phyloP scores from a whole-genome alignment of 2,888 invertebrate species.

The Poecilobothrus nobilitatus region DNA sequence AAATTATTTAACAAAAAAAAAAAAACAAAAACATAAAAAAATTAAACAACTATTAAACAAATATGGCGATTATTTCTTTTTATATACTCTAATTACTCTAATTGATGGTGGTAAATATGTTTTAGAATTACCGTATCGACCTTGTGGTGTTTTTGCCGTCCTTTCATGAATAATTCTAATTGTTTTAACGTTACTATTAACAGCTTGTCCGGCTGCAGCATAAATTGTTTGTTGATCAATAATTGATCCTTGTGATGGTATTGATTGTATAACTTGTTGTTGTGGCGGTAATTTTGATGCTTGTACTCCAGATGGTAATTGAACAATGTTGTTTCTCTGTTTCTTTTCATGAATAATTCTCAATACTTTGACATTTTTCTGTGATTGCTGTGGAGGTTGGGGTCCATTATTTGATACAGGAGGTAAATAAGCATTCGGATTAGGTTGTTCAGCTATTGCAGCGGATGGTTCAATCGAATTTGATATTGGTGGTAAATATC shows the following conservation, averaged over 20 bases:
- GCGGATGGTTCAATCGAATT: not conserved
- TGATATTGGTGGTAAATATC: not conserved
- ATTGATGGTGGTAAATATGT: slow-evolving; percentile 4
- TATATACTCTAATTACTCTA: not conserved
- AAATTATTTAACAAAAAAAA: too few relatives aligned
- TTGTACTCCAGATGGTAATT: not conserved
- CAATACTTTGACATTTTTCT: not conserved
- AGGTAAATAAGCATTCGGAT: not conserved
- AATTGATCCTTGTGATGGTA: not conserved
- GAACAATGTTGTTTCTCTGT: not conserved
- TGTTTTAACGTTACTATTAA: not conserved
- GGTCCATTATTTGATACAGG: not conserved
- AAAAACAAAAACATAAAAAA: not conserved
- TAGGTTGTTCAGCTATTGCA: not conserved
- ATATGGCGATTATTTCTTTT: slow-evolving; percentile 4
- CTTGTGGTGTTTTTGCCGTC: not conserved
- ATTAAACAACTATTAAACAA: not conserved
- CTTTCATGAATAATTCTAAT: not conserved
- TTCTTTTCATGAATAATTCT: slow-evolving; percentile 7
- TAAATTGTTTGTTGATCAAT: not conserved
- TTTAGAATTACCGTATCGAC: not conserved
- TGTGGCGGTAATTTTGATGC: not conserved
- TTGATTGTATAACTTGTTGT: not conserved
- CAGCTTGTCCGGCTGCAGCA: not conserved
- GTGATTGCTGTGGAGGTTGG: not conserved